phyloP scores from a whole-genome alignment of 2,888 invertebrate species.

The Plusia festucae region DNA sequence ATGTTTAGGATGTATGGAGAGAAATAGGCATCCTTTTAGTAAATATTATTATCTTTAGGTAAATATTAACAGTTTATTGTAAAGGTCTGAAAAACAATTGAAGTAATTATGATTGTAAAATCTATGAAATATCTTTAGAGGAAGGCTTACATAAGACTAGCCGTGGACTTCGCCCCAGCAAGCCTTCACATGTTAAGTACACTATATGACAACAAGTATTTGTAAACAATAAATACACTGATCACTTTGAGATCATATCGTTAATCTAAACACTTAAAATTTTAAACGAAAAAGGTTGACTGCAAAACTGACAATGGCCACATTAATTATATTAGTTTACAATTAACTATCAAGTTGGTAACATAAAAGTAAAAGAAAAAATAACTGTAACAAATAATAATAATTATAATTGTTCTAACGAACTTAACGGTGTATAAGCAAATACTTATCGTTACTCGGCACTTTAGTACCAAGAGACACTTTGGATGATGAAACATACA shows the following conservation, averaged over 20 bases:
- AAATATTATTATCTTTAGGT: constrained; percentile 5
- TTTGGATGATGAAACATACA: constrained; percentile 62
- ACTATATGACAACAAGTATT: constrained; percentile 80
- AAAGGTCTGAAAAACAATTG: neutral
- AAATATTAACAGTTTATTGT: neutral
- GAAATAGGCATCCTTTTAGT: neutral
- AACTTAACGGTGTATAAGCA: constrained; percentile 58
- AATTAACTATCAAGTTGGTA: constrained; percentile 79
- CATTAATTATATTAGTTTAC: constrained; percentile 74
- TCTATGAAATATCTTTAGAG: constrained; percentile 43
- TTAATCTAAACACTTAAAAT: constrained; percentile 83
- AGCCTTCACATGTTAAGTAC: constrained; percentile 80
- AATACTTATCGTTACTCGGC: constrained; percentile 54
- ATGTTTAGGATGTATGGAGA: neutral
- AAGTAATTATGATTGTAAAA: constrained; percentile 17
- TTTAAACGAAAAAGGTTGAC: constrained; percentile 77
- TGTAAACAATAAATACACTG: constrained; percentile 87
- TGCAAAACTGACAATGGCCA: constrained; percentile 82
- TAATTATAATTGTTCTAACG: constrained; percentile 62
- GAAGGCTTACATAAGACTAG: constrained; percentile 38
- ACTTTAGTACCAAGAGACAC: constrained; percentile 56
- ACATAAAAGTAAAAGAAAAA: constrained; percentile 78
- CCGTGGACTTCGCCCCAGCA: constrained; percentile 24
- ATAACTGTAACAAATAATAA: constrained; percentile 72
- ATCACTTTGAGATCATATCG: constrained; percentile 88